Evolutionary conservation across 2,888 invertebrate species (phyloP), one percentile per base, ranked within the genome.

Genomic region (Hipparchia semele): DNA sequence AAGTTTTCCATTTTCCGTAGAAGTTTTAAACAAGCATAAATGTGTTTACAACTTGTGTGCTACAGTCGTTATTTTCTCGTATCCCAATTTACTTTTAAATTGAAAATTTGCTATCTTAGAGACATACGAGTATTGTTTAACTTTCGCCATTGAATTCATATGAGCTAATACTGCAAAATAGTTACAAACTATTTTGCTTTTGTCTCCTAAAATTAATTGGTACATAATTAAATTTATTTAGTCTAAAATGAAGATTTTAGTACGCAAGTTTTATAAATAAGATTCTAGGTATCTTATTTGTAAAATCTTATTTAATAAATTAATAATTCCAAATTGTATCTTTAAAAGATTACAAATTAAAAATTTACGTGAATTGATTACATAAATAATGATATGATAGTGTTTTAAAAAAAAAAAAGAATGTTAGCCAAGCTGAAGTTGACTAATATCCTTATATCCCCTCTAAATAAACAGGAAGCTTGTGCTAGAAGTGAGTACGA

Each of bases 21-120:
- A 60, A 73, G 53, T 66, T 71, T 71, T 53, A 60, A 74, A 74
- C 71, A 66, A 74, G 13, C 49, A 59, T 53, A 71, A 71, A 69
- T 66, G 66, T 69, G 66, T 66, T 69, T 65, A 65, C 56, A 69
- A 66, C 46, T 68, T 71, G 39, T 61, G 61, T 68, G 45, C 12
- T 66, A 12, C 45, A 61, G 59, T n/a, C 59, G 56, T 71, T 64
- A 61, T 54, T 39, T 58, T 54, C 45, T 58, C 45, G 62, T 56
- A 56, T 56, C 59, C 58, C 54, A 51, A 51, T 64, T 54, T 66
- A 49, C 59, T n/a, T 58, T 9, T 13, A 66, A 64, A 66, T 70
- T 70, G 70, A 69, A 61, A 69, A 61, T 53, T 61, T 69, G 51
- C 33, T 61, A 61, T 69, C 69, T 61, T 7, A 13, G 46, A 56